Evolutionary conservation across 2,113 vertebrate genomes (phyloP).

Genomic region (Trematomus loennbergii): DNA sequence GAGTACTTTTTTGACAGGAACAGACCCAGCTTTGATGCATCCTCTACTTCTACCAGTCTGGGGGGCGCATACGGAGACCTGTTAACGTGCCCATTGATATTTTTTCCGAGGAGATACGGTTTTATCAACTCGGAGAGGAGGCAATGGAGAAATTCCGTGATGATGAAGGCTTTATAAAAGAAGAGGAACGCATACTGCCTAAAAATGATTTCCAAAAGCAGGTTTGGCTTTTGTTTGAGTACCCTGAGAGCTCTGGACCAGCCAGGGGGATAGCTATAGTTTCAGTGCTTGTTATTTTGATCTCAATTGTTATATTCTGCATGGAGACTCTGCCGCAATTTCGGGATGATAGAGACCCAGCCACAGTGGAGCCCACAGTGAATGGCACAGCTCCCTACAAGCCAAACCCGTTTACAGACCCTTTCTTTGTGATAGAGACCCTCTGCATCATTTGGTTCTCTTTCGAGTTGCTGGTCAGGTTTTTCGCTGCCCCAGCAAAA

Average conservation of each 20-base stretch:
- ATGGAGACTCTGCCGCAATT: constrained; percentile 97
- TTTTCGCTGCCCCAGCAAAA: constrained; percentile 98
- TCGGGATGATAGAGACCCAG: constrained; percentile 90
- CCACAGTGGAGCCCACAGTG: constrained; percentile 65
- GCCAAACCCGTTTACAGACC: constrained; percentile 89
- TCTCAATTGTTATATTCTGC: constrained; percentile 99
- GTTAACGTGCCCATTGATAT: constrained; percentile 98
- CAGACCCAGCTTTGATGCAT: constrained; percentile 98
- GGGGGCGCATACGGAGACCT: constrained; percentile 94
- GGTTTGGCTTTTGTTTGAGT: constrained; percentile 98
- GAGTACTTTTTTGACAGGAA: constrained; percentile 99
- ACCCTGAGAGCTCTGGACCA: constrained; percentile 96
- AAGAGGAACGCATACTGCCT: constrained; percentile 94
- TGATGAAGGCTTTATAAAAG: constrained; percentile 98
- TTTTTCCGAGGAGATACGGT: constrained; percentile 97
- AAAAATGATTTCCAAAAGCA: constrained; percentile 94
- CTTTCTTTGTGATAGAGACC: constrained; percentile 98
- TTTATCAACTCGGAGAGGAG: constrained; percentile 97
- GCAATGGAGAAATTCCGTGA: constrained; percentile 99
- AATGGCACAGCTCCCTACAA: constrained; percentile 81
- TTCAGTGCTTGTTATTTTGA: constrained; percentile 96
- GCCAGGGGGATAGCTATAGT: constrained; percentile 97
- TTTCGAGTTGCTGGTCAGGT: constrained; percentile 95
- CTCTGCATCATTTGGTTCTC: constrained; percentile 99
- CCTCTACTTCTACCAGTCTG: constrained; percentile 98